Evolutionary conservation across 2,888 invertebrate genomes (phyloP), one percentile per base, ranked within the genome.

Genomic region (Ichneumoninae sp.): DNA sequence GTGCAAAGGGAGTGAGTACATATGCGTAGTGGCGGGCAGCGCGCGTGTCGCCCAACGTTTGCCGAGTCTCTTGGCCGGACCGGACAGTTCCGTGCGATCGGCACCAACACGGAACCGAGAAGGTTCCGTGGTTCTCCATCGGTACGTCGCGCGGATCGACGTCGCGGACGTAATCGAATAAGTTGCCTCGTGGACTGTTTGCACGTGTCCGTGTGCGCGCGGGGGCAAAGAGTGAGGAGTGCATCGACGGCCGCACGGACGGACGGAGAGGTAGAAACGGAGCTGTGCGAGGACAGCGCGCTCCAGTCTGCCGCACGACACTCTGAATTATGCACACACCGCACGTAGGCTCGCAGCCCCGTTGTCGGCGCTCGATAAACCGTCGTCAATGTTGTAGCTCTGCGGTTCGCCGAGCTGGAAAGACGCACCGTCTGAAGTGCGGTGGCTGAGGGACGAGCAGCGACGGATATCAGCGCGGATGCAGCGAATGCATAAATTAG

Each of bases 341-440:
- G 54, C 71, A 74, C 68, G 68, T 52, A 36, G 65, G 10, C 40
- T 36, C 26, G 19, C 3, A 57, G 13, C 30, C 13, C 60, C 50
- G 33, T 33, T 47, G 73, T 36, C 44, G 6, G 6, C 60, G 80
- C 68, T 80, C 80, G 68, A 80, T 80, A 73, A 80, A 74, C 65
- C 66, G 57, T 57, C 80, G 60, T 80, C 66, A 68, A 68, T 74
- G 80, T 47, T 54, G 54, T 22, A 57, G 33, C 16, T 73, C 80
- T 47, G 54, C 36, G 7, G 26, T 16, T 30, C n/a, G 6, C 0
- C 60, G 33, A 63, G 33, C 6, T 16, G 60, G 33, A n/a, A 63
- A 63, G n/a, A 52, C 52, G 19, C 19, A 19, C 52, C 1, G 50
- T 47, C 70, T 30, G n/a, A 22, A 40, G 36, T 26, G 16, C 2